Evolutionary conservation across 1,140 invertebrate species (phyloP).

Genomic region (Reticulitermes speratus): DNA sequence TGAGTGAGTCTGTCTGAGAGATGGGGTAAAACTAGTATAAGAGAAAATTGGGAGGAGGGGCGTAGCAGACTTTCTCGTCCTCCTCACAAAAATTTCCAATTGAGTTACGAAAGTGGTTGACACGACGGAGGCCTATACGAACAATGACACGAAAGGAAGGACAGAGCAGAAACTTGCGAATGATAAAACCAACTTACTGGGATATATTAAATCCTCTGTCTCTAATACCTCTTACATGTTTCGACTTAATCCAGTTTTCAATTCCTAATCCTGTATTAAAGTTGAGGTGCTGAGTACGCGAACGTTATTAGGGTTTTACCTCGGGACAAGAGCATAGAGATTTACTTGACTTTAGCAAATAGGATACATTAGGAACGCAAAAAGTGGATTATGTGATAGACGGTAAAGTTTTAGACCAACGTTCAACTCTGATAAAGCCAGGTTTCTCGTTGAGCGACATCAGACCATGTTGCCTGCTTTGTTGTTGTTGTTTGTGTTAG

Average conservation of each 20-base stretch:
- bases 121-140: neutral
- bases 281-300: neutral
- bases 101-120: conserved; percentile 15
- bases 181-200: conserved; percentile 7
- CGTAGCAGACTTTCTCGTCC: neutral
- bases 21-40: neutral
- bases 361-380: neutral
- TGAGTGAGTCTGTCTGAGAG: neutral
- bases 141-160: neutral
- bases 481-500: neutral
- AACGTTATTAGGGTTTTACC: neutral
- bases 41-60: neutral
- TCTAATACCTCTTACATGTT: neutral
- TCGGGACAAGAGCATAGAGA: neutral
- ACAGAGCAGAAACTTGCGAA: neutral
- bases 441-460: neutral
- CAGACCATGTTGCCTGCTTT: neutral
- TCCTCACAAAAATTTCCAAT: conserved; percentile 2
- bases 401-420: too few relatives aligned
- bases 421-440: neutral
- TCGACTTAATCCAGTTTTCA: conserved; percentile 8
- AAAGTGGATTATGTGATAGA: neutral
- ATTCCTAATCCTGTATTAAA: conserved; percentile 12
- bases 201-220: neutral
- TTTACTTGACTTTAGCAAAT: neutral